Percentiles rank a stretch among this genome's conserved stretches.
Evolutionary conservation across 1,140 invertebrate species (phyloP).

Genomic region (Agrypnia vestita): DNA sequence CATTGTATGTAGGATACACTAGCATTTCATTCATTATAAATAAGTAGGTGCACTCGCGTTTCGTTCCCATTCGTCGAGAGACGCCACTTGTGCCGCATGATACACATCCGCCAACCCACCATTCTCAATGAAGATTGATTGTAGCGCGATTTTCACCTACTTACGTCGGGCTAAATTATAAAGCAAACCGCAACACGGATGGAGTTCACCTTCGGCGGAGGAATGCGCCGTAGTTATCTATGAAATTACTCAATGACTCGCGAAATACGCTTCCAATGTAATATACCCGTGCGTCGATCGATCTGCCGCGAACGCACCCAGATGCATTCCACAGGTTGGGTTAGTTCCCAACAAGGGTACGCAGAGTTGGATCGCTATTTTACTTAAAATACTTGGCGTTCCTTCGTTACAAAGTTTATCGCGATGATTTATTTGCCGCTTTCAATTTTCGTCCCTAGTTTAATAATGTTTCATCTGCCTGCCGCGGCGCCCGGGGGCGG

Average conservation of each 20-base stretch:
- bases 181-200: slow-evolving; percentile 9
- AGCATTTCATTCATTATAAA: no score
- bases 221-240: background rate
- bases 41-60: no score
- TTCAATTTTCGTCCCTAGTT: background rate
- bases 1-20: no score
- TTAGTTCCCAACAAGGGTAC: slow-evolving; percentile 3
- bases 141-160: background rate
- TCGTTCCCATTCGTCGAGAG: no score
- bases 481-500: no score
- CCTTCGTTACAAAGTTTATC: slow-evolving; percentile 5
- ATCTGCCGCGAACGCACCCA: background rate
- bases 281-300: no score
- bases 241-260: background rate
- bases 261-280: background rate
- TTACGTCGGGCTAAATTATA: slow-evolving; percentile 8
- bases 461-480: slow-evolving; percentile 1
- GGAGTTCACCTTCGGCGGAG: background rate
- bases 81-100: no score
- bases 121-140: background rate
- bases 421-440: slow-evolving; percentile 6
- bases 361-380: background rate
- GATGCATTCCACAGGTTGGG: slow-evolving; percentile 21
- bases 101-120: no score
- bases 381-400: slow-evolving; percentile 8